Evolutionary conservation across 2,888 invertebrate species (phyloP).

Genomic region (Coelinius sp.): DNA sequence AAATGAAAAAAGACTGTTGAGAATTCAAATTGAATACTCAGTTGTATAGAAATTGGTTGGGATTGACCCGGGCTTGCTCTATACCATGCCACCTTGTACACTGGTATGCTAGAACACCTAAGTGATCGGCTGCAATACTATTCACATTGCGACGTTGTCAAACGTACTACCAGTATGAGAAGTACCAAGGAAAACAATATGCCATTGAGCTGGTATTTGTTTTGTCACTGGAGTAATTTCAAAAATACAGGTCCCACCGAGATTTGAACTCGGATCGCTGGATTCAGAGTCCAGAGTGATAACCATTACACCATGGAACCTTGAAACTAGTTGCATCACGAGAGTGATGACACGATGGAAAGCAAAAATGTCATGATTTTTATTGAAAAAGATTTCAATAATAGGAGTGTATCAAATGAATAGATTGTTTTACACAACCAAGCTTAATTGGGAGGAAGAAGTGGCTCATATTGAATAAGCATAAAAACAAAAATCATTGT

Average conservation of each 20-base stretch:
- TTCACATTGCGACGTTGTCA: not conserved
- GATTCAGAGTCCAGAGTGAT: constrained; percentile 87
- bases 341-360: not conserved
- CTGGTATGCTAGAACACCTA: no score
- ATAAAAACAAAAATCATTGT: no score
- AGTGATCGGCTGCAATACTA: not conserved
- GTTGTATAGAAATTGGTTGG: no score
- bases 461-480: no score
- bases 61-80: no score
- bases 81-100: no score
- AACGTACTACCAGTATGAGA: not conserved
- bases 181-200: not conserved
- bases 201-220: not conserved
- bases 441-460: no score
- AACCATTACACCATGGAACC: constrained; percentile 84
- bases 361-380: not conserved
- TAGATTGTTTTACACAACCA: no score
- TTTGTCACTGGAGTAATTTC: not conserved
- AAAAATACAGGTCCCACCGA: constrained; percentile 76
- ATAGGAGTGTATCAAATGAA: no score
- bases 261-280: constrained; percentile 86
- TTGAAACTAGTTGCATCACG: not conserved
- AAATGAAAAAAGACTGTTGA: no score
- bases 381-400: not conserved
- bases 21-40: no score